Conservation (phyloP, 2,113 vertebrate species). For the Nothoprocta pentlandii region DNA sequence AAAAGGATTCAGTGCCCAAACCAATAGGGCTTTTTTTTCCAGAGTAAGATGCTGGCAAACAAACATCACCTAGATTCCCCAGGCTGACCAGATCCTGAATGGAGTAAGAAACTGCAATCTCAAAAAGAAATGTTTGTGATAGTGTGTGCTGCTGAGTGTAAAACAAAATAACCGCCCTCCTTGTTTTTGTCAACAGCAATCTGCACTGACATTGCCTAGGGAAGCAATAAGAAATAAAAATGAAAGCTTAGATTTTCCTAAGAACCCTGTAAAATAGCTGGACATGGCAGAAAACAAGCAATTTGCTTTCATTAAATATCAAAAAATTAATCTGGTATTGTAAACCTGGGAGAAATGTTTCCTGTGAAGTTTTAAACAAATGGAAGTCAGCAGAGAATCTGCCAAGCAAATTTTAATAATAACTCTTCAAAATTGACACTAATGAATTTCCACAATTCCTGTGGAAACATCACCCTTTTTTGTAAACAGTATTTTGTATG, state of each 20-base stretch:
- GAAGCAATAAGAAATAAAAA: conserved; percentile 1
- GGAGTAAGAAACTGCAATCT: background rate
- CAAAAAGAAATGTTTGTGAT: background rate
- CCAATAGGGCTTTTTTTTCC: background rate
- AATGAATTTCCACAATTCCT: background rate
- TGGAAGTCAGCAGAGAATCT: background rate
- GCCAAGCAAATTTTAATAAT: background rate
- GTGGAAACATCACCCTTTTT: background rate
- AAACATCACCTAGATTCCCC: background rate
- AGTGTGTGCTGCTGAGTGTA: background rate
- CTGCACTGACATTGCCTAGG: background rate
- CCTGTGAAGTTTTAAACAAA: background rate
- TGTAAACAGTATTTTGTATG: background rate
- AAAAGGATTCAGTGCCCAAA: background rate
- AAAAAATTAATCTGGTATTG: background rate
- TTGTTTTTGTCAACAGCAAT: background rate
- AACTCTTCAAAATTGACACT: background rate
- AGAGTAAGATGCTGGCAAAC: background rate
- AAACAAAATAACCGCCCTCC: background rate
- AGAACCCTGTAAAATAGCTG: background rate
- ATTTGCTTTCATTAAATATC: background rate
- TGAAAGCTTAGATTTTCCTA: background rate
- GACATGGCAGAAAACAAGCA: background rate
- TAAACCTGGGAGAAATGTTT: background rate
- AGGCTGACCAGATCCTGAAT: background rate